Evolutionary conservation across 2,113 vertebrate species (phyloP).

Genomic region (Peromyscus maniculatus): DNA sequence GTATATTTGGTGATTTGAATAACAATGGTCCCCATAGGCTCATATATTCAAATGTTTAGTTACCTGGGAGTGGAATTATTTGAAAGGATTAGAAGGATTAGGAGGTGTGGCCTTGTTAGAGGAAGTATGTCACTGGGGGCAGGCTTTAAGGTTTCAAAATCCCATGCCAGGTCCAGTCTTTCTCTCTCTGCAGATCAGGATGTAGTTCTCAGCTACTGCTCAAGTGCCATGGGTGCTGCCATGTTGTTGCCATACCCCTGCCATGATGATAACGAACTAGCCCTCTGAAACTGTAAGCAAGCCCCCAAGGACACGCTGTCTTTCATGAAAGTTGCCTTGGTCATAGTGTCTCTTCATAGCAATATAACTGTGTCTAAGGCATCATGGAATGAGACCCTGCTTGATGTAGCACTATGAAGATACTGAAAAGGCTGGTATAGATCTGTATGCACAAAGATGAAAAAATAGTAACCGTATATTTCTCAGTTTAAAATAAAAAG

Average conservation of each 20-base stretch:
- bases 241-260: neutral
- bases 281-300: neutral
- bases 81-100: neutral
- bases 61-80: neutral
- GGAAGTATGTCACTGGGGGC: neutral
- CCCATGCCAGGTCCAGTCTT: neutral
- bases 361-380: neutral
- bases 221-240: no score
- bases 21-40: neutral
- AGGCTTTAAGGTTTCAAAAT: neutral
- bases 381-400: neutral
- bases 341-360: neutral
- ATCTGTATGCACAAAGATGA: neutral
- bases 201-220: neutral
- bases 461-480: neutral
- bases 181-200: neutral
- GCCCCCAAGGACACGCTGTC: neutral
- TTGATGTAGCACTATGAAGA: neutral
- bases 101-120: neutral
- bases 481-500: neutral
- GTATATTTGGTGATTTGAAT: neutral
- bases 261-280: no score
- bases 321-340: neutral
- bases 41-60: neutral
- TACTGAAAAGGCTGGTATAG: neutral